These are phyloP conservation scores for Luperina testacea DNA, from an alignment of 2,888 invertebrate genomes.

Conservation along the genomic window DNA sequence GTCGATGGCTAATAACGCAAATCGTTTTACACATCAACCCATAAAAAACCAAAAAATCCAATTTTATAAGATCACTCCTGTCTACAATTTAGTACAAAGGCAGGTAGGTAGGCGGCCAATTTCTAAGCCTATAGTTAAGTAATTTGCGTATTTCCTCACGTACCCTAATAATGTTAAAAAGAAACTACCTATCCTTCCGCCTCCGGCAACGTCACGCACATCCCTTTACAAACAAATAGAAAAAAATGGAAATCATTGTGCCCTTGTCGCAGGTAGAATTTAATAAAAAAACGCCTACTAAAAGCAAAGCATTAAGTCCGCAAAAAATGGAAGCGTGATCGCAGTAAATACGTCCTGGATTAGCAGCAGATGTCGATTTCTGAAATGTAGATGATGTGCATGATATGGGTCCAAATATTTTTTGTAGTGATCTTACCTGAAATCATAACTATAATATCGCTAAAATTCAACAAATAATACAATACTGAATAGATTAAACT, in stretches of 20 bases:
- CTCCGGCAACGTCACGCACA: conserved; percentile 87
- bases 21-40: conserved; percentile 40
- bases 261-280: conserved; percentile 85
- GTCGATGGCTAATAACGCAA: conserved; percentile 27
- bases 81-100: conserved; percentile 60
- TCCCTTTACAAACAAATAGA: conserved; percentile 82
- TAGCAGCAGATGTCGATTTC: conserved; percentile 85
- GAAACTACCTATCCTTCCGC: conserved; percentile 88
- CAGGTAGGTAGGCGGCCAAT: conserved; percentile 67
- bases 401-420: conserved; percentile 81
- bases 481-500: conserved; percentile 43
- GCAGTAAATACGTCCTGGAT: conserved; percentile 80
- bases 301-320: conserved; percentile 75
- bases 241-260: conserved; percentile 83
- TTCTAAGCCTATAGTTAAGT: conserved; percentile 73
- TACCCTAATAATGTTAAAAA: conserved; percentile 83
- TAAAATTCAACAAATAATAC: conserved; percentile 50
- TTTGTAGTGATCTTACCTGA: conserved; percentile 73
- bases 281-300: conserved; percentile 76
- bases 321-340: conserved; percentile 87
- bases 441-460: conserved; percentile 65
- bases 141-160: conserved; percentile 85
- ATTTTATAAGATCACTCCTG: conserved; percentile 59
- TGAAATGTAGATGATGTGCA: conserved; percentile 75
- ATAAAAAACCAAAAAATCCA: conserved; percentile 45